Evolutionary conservation across 2,113 vertebrate genomes (phyloP).

Genomic region (Cranoglanis bouderius): DNA sequence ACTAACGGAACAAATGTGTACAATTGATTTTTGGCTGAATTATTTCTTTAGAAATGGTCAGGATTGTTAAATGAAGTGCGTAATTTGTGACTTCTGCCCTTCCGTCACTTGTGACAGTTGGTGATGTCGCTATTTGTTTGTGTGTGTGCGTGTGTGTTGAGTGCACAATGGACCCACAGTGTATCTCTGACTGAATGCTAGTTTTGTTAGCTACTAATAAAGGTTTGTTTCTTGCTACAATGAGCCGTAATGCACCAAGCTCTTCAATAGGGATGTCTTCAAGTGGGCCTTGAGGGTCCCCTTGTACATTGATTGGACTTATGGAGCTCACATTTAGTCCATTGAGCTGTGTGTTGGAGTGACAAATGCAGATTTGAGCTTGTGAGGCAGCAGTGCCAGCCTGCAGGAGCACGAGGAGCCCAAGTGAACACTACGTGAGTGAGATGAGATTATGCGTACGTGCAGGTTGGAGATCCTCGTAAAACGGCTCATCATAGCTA

Average conservation of each 20-base stretch:
- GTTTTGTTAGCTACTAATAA: conserved; percentile 73
- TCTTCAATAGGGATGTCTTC: conserved; percentile 54
- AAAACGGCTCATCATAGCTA: too few species aligned
- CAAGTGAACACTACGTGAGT: not conserved
- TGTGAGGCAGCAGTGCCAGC: not conserved
- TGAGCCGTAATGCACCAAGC: conserved; percentile 56
- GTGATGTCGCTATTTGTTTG: conserved; percentile 69
- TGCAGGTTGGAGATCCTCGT: not conserved
- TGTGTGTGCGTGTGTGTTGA: conserved; percentile 51
- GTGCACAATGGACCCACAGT: conserved; percentile 73
- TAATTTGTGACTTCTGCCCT: conserved; percentile 45
- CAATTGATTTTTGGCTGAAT: not conserved
- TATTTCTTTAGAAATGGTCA: not conserved
- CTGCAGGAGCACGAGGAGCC: not conserved
- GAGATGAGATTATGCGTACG: not conserved
- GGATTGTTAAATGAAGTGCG: conserved; percentile 5
- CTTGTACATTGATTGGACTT: conserved; percentile 57
- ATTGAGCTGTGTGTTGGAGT: conserved; percentile 10
- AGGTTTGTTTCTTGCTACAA: conserved; percentile 59
- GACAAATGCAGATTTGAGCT: conserved; percentile 22
- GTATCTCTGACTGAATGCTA: conserved; percentile 66
- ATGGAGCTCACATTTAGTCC: conserved; percentile 52
- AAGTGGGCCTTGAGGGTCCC: conserved; percentile 58
- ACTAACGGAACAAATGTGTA: not conserved
- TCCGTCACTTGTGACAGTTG: conserved; percentile 62